These are phyloP conservation scores for Drosophila neonasuta DNA, from an alignment of 2,888 invertebrate genomes.

Conservation along the genomic window DNA sequence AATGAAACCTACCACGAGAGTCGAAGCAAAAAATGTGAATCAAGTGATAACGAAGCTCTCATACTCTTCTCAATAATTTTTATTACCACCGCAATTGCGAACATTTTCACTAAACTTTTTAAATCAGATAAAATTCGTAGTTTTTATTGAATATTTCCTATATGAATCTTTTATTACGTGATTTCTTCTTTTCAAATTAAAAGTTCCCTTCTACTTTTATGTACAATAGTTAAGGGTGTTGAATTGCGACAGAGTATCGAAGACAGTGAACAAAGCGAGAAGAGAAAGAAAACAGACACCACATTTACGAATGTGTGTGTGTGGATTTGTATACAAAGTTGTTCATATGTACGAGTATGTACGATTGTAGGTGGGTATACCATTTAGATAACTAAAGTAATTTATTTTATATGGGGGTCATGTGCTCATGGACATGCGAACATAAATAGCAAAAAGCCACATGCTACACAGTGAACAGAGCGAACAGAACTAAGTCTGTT, in stretches of 20 bases:
- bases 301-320: conserved; percentile 8
- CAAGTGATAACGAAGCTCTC: conserved; percentile 21
- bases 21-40: conserved; percentile 13
- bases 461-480: conserved; percentile 33
- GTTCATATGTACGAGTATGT: conserved; percentile 4
- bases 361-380: conserved; percentile 31
- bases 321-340: conserved; percentile 8
- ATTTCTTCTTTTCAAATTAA: too few species aligned
- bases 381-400: conserved; percentile 80
- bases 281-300: conserved; percentile 2
- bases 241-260: conserved; percentile 24
- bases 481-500: conserved; percentile 15
- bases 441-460: conserved; percentile 69
- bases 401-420: conserved; percentile 81
- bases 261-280: conserved; percentile 29
- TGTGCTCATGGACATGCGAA: conserved; percentile 74
- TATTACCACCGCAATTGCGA: not conserved
- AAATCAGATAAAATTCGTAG: too few species aligned
- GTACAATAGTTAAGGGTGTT: not conserved
- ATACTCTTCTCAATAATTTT: conserved; percentile 14
- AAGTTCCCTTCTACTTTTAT: too few species aligned
- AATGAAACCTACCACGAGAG: conserved; percentile 26
- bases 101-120: too few species aligned
- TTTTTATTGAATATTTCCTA: too few species aligned
- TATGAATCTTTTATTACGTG: too few species aligned